Conservation (phyloP, 2,113 vertebrate genomes). For the Casuarius casuarius region DNA sequence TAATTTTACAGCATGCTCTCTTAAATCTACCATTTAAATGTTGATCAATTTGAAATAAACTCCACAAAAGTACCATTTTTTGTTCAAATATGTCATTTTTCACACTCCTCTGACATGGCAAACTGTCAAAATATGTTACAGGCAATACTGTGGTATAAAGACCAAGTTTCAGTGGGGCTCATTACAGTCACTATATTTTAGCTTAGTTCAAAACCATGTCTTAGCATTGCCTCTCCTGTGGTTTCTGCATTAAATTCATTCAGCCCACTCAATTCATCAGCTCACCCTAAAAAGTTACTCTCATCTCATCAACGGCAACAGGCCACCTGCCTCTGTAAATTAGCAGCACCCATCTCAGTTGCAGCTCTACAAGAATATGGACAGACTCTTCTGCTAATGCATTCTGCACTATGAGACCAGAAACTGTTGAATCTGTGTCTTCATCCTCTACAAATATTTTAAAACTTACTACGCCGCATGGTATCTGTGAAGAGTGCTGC, state of each 20-base stretch:
- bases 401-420: not conserved
- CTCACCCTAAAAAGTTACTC: not conserved
- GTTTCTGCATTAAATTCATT: not conserved
- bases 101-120: not conserved
- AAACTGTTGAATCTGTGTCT: not conserved
- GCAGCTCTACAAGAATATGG: not conserved
- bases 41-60: not conserved
- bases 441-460: not conserved
- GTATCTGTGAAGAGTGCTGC: not conserved
- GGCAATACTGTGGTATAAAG: not conserved
- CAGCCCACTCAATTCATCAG: not conserved
- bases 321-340: slow-evolving; percentile 4
- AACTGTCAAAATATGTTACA: not conserved
- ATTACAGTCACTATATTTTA: not conserved
- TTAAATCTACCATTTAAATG: not conserved
- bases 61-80: not conserved
- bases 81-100: not conserved
- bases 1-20: not conserved
- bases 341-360: not conserved
- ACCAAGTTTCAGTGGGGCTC: fast-evolving
- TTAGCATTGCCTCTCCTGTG: not conserved
- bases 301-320: not conserved
- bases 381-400: not conserved
- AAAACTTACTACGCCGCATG: fast-evolving
- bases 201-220: not conserved